These are phyloP conservation scores for Paracyclopina nana DNA, from an alignment of 1,140 invertebrate genomes.

Conservation along the genomic window DNA sequence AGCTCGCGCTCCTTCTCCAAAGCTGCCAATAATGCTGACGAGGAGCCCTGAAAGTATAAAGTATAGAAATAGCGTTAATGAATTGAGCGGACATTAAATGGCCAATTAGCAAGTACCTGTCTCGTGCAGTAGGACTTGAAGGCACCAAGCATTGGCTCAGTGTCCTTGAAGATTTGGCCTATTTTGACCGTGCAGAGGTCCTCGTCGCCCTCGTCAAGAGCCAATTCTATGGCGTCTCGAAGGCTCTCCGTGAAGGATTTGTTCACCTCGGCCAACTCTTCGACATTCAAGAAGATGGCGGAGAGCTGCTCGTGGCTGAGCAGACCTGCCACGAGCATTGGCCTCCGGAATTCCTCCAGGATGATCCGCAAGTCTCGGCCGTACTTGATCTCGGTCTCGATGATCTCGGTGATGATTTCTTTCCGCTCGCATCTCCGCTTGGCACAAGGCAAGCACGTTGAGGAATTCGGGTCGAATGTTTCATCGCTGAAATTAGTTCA, in stretches of 20 bases:
- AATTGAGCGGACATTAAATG: no score
- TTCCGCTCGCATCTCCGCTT: conserved; percentile 69
- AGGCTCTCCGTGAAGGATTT: conserved; percentile 60
- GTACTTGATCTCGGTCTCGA: conserved; percentile 89
- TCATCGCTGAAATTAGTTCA: no score
- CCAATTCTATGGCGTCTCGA: conserved; percentile 64
- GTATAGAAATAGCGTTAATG: no score
- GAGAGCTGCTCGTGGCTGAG: conserved; percentile 39
- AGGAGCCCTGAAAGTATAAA: conserved; percentile 47
- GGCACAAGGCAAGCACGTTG: no score
- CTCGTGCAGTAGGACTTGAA: conserved; percentile 80
- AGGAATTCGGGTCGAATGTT: no score
- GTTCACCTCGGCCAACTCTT: conserved; percentile 76
- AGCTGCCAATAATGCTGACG: conserved; percentile 67
- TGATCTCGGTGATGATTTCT: conserved; percentile 84
- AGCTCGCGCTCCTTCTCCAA: conserved; percentile 88
- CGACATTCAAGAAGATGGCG: conserved; percentile 71
- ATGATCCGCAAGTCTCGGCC: conserved; percentile 75
- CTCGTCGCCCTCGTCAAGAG: conserved; percentile 49
- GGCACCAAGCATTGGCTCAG: conserved; percentile 66
- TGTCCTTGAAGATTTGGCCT: conserved; percentile 70
- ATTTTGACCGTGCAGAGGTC: conserved; percentile 72
- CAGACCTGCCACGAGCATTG: conserved; percentile 57
- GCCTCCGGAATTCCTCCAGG: conserved; percentile 77
- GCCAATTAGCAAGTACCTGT: conserved; percentile 36